Evolutionary conservation across 2,888 invertebrate species (phyloP), one percentile per base, ranked within the genome.

Genomic region (Pristionchus fissidentatus): DNA sequence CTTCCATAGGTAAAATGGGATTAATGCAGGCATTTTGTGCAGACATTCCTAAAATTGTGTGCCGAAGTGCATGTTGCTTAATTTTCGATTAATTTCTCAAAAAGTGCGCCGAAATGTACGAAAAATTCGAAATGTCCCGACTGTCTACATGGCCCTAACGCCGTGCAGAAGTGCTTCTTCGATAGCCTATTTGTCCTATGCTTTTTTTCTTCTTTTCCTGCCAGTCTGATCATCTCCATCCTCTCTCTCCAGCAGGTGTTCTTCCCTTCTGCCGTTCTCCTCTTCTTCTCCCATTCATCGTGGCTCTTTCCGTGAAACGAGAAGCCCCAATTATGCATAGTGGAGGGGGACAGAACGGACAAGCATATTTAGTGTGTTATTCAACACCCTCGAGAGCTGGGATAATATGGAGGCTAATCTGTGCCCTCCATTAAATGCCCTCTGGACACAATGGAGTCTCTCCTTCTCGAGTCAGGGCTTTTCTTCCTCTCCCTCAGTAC

Each of bases 311-410:
- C 75, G 46, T 77, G 75, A 77, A 77, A 77, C 75, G 75, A 77
- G 75, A 77, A 77, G 75, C 75, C 75, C 52, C 52, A 77, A 77
- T 77, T 77, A 77, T 46, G 75, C 75, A 77, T 77, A 77, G 75
- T 77, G 49, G 49, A 77, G 46, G 75, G 75, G 52, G 52, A 22
- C 15, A 70, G 66, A 70, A 38, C 19, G 66, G 66, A 70, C 66
- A 70, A 70, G 66, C 66, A 41, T 70, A 70, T 70, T 75, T 75
- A 75, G 49, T 75, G 75, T 75, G 75, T 75, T 75, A 75, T 75
- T 75, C 75, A 75, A 75, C 75, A 75, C 75, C 75, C 75, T 49
- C 43, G 43, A 35, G 15, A 49, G n/a, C 75, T 70, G 29, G 75
- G 75, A 75, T 75, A 75, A 75, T 75, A 75, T 29, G 75, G 26